Conservation (phyloP, 2,888 invertebrate genomes). For the Perizoma affinitatum region DNA sequence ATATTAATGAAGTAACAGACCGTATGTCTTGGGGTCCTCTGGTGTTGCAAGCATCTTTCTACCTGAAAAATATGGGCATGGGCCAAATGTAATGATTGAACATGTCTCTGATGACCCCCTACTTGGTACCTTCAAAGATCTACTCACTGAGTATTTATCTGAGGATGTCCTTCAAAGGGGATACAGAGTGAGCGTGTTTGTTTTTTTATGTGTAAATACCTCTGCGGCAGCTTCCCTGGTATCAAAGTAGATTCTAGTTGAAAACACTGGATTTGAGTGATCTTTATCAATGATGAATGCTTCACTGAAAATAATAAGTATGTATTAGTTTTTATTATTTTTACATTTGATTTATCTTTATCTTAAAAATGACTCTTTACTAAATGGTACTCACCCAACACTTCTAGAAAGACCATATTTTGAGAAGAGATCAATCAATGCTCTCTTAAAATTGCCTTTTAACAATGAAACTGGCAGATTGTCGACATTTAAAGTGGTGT, state of each 20-base stretch:
- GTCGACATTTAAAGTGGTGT: conserved; percentile 59
- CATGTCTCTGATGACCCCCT: too few relatives aligned
- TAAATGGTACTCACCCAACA: conserved; percentile 59
- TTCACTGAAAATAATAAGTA: conserved; percentile 22
- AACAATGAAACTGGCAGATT: conserved; percentile 65
- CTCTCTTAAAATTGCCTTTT: conserved; percentile 49
- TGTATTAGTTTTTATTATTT: too few relatives aligned
- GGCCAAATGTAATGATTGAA: too few relatives aligned
- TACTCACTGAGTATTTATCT: too few relatives aligned
- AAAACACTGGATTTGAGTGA: conserved; percentile 63
- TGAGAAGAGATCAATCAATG: conserved; percentile 63
- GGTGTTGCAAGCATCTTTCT: too few relatives aligned
- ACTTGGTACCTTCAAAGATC: too few relatives aligned
- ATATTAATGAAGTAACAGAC: too few relatives aligned
- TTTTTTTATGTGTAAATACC: conserved; percentile 44
- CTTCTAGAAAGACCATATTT: conserved; percentile 62
- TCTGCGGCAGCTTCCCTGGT: conserved; percentile 59
- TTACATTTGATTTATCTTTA: not conserved
- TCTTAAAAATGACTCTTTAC: too few relatives aligned
- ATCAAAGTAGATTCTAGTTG: conserved; percentile 64
- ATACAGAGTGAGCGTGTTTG: not conserved
- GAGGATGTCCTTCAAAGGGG: too few relatives aligned
- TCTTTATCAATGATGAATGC: conserved; percentile 27
- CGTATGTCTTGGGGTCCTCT: too few relatives aligned
- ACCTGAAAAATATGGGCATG: too few relatives aligned